Evolutionary conservation across 1,140 invertebrate species (phyloP).

Genomic region (Spodoptera litura): DNA sequence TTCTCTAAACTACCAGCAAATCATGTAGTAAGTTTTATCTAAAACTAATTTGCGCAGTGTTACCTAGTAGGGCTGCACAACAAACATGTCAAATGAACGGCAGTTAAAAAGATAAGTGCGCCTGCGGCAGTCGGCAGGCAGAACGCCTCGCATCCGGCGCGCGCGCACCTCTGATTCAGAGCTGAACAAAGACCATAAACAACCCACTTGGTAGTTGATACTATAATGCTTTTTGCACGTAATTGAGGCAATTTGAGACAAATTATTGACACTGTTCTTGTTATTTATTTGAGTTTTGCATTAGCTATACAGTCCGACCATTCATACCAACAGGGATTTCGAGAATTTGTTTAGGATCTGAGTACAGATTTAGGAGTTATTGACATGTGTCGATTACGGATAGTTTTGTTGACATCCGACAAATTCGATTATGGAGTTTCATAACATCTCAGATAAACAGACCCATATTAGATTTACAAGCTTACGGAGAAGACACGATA

Average conservation of each 20-base stretch:
- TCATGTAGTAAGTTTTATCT: neutral
- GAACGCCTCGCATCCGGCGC: slow-evolving; percentile 22
- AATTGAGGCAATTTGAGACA: slow-evolving; percentile 3
- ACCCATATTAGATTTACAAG: too few relatives aligned
- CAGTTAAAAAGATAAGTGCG: slow-evolving; percentile 33
- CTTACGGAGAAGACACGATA: too few relatives aligned
- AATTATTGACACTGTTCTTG: slow-evolving; percentile 1
- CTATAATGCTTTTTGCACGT: slow-evolving; percentile 5
- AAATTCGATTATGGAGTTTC: too few relatives aligned
- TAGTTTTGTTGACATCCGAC: too few relatives aligned
- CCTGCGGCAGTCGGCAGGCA: neutral
- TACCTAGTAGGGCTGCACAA: slow-evolving; percentile 1
- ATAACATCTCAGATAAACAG: too few relatives aligned
- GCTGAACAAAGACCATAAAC: slow-evolving; percentile 26
- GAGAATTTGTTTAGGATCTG: too few relatives aligned
- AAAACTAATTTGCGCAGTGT: neutral
- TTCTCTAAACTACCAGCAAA: neutral
- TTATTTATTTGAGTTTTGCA: too few relatives aligned
- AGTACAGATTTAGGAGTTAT: too few relatives aligned
- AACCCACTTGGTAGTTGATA: slow-evolving; percentile 4
- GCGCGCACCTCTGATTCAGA: slow-evolving; percentile 12
- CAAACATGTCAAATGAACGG: slow-evolving; percentile 18
- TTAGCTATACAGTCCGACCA: too few relatives aligned
- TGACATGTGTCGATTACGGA: too few relatives aligned
- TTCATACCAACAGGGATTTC: too few relatives aligned